Conservation (phyloP, 2,113 vertebrate genomes). For the Notarius lentiginosus region DNA sequence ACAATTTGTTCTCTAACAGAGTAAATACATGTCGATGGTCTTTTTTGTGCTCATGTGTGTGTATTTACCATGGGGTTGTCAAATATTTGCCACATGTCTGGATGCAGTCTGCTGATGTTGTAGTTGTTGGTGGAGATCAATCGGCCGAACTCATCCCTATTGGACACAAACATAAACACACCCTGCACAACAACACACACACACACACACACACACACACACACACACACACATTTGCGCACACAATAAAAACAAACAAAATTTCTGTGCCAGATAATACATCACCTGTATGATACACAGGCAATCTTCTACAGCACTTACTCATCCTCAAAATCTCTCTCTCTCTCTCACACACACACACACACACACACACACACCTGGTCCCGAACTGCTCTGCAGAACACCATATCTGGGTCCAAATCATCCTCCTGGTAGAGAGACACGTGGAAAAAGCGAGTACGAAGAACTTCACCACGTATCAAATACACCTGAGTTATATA, state of each 20-base stretch:
- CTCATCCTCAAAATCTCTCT: neutral
- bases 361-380: conserved; percentile 53
- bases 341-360: conserved; percentile 79
- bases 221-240: neutral
- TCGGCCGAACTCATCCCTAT: conserved; percentile 76
- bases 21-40: neutral
- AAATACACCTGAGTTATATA: conserved; percentile 76
- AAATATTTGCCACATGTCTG: conserved; percentile 80
- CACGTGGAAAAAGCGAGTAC: conserved; percentile 61
- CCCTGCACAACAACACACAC: conserved; percentile 61
- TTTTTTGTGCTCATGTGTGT: neutral
- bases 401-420: conserved; percentile 76
- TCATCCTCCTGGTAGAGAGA: conserved; percentile 68
- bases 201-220: conserved; percentile 66
- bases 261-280: neutral
- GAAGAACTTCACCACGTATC: conserved; percentile 68
- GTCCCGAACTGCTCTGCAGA: conserved; percentile 74
- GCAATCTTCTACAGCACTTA: conserved; percentile 55
- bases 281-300: neutral
- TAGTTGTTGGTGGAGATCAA: conserved; percentile 71
- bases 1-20: neutral
- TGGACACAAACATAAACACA: conserved; percentile 78
- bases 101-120: conserved; percentile 72
- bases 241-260: conserved; percentile 20
- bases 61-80: conserved; percentile 73